Evolutionary conservation across 2,888 invertebrate species (phyloP), one percentile per base, ranked within the genome.

Genomic region (Drosophila ustulata): DNA sequence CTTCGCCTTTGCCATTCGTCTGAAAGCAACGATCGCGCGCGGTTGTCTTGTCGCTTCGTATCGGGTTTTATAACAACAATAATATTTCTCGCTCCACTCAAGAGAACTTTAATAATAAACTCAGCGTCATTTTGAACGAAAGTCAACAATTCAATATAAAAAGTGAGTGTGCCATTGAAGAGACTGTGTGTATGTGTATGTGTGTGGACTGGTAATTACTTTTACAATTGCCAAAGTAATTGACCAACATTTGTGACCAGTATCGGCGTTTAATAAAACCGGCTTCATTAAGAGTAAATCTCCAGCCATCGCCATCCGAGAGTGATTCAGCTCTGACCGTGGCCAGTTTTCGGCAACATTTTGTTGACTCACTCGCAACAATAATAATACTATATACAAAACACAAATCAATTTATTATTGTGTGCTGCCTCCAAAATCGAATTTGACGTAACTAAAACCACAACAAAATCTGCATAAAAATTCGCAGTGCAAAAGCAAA

Each of bases 21-120:
- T 79, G 71, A 79, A 88, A 83, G 84, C 86, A 82, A 78, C 83
- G 86, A 86, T 78, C 90, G 90, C 80, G 89, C 66, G 71, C 90
- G 83, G 89, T 82, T 75, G 66, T 76, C 74, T 72, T 45, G 34
- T 55, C 61, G 55, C 63, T 49, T n/a, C 30, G 28, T 39, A 39
- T 56, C 53, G 56, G n/a, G 55, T 39, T 37, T 34, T 18, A 45
- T 37, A n/a, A 57, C 5, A 13, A 55, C 3, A 25, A 2, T 26
- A 34, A 34, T 7, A 45, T 39, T 28, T 47, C 26, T 50, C 69
- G 63, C 71, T 71, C 28, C 72, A 53, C 8, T 74, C 39, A 9
- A 25, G 9, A 57, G 51, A 66, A 76, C 55, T 58, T 75, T 61
- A 11, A 9, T 13, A 53, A 25, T 67, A 23, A 41, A 43, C 50